phyloP scores from a whole-genome alignment of 2,113 vertebrate genomes.

The Petromus typicus region DNA sequence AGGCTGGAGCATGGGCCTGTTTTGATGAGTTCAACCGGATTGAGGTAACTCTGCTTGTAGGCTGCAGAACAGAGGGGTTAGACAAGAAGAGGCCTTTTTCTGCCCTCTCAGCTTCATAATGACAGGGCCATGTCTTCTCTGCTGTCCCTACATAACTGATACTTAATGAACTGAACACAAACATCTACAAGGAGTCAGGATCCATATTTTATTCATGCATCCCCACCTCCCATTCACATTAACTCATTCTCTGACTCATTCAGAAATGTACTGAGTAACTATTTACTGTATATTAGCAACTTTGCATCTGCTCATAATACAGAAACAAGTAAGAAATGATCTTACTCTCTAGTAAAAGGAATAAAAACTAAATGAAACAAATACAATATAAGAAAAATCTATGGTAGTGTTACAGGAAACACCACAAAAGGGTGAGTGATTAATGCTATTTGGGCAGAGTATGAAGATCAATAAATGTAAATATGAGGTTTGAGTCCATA shows the following conservation, averaged over 20 bases:
- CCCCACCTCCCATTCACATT: not conserved
- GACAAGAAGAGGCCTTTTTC: not conserved
- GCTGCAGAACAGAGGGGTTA: not conserved
- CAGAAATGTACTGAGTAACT: not conserved
- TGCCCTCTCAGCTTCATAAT: not conserved
- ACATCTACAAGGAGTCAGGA: not conserved
- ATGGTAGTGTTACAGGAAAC: not conserved
- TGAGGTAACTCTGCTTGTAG: conserved; percentile 88
- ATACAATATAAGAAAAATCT: not conserved
- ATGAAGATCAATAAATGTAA: not conserved
- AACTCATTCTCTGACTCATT: not conserved
- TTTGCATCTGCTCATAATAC: not conserved
- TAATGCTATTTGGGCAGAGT: not conserved
- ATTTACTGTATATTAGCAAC: not conserved
- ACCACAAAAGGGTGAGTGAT: not conserved
- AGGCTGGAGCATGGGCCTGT: conserved; percentile 96
- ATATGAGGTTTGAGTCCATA: not conserved
- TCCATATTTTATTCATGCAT: not conserved
- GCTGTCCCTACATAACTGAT: not conserved
- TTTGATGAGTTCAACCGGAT: conserved; percentile 98
- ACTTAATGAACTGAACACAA: not conserved
- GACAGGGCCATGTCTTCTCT: not conserved
- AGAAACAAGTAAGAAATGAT: not conserved
- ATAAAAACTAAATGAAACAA: conserved; percentile 37
- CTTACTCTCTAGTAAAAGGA: not conserved